These are phyloP conservation scores for Campodea augens DNA, from an alignment of 1,140 invertebrate species.

Conservation along the genomic window DNA sequence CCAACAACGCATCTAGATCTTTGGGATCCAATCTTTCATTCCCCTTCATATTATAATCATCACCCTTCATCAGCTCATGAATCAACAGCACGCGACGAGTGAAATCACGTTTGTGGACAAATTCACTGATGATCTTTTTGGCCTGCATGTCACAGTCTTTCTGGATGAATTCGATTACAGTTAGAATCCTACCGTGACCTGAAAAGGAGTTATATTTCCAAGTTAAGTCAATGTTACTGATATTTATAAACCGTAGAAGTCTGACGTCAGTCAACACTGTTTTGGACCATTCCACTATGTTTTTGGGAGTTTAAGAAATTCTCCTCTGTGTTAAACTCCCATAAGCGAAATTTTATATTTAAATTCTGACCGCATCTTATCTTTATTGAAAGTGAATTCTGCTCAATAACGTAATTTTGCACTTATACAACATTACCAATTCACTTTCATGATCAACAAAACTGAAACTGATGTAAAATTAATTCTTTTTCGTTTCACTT, in stretches of 20 bases:
- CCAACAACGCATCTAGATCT: conserved; percentile 68
- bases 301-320: too few species aligned
- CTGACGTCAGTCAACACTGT: too few species aligned
- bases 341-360: too few species aligned
- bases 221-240: conserved; percentile 6
- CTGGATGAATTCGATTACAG: conserved; percentile 51
- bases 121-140: conserved; percentile 49
- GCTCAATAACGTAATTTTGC: too few species aligned
- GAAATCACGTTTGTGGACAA: conserved; percentile 51
- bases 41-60: conserved; percentile 5
- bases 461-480: too few species aligned
- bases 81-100: conserved; percentile 41
- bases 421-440: too few species aligned
- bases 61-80: conserved; percentile 32
- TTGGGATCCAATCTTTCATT: conserved; percentile 44
- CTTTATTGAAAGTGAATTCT: too few species aligned
- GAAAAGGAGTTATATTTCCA: conserved; percentile 12
- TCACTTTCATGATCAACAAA: too few species aligned
- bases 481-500: too few species aligned
- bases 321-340: too few species aligned
- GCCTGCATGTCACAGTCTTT: conserved; percentile 68
- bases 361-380: too few species aligned
- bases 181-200: conserved; percentile 50
- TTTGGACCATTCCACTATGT: too few species aligned
- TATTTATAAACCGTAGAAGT: conserved; percentile 12